Base-by-base conservation (phyloP, 2,113 vertebrate genomes). In the Pseudolaguvia tuberculata region DNA sequence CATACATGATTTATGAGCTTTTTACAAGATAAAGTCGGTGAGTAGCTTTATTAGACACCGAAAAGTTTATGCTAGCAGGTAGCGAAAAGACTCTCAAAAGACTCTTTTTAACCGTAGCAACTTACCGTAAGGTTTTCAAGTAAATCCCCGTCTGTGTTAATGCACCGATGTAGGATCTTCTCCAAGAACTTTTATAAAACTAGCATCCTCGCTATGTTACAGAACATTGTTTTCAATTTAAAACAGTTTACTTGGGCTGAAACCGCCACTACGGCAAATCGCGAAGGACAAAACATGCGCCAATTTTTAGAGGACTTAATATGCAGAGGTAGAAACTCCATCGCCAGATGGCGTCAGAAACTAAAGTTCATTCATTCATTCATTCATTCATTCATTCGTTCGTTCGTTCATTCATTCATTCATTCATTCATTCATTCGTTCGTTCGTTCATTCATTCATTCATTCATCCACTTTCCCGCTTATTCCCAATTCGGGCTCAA, bases 231-330 rank as follows among this genome's bases (percentile, higher is more conserved):
- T 77, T 48, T 8, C n/a, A 75, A 63, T 31, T 67, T 11, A 61
- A 31, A 73, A 71, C 66, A 76, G 61, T 66, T 29, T 57, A 55
- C 51, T 48, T n/a, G 35, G 21, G n/a, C 15, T 70, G 61, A 42
- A 79, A 82, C 81, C 75, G 78, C 75, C 78, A 82, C 70, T 82
- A 82, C 81, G 78, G 81, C 72, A 42, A 9, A 12, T 21, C 15
- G 21, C 50, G 59, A 42, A 52, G 72, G 23, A 75, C 81, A 72
- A n/a, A 77, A 23, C 45, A 2, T 5, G 14, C 17, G 29, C 14
- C 29, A 11, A 6, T 35, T 18, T 6, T 35, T 21, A 4, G 4
- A 3, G 31, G 8, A 12, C 11, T n/a, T 20, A 23, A n/a, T n/a
- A n/a, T n/a, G n/a, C n/a, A n/a, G n/a, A n/a, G n/a, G n/a, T n/a